Evolutionary conservation across 2,888 invertebrate genomes (phyloP), one percentile per base, ranked within the genome.

Genomic region (Cosmia trapezina): DNA sequence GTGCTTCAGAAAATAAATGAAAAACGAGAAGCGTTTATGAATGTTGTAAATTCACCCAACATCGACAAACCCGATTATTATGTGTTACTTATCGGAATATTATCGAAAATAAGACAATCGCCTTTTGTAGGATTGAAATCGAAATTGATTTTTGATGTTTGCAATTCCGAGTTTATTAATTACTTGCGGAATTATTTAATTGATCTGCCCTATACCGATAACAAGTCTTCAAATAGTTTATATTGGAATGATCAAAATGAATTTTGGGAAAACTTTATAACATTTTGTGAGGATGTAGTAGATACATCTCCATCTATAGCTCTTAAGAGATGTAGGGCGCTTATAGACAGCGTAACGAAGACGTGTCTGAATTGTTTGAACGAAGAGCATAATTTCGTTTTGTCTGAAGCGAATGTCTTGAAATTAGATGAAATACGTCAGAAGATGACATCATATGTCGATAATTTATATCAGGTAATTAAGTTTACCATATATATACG

Each of bases 241-340:
- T 95, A 95, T 77, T 95, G 95, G 95, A 87, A 89, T 12, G 85
- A 93, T 66, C 91, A 88, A 81, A 83, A 82, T n/a, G 85, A 86
- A 33, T 95, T 95, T 89, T 95, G 95, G 95, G 74, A 80, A n/a
- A 91, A 94, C 80, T 91, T 93, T 22, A 80, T 94, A 51, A 80
- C 63, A 28, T 92, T 95, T 83, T 91, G 90, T 71, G 92, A 94
- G 71, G 90, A 89, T 63, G 86, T 97, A 37, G 87, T 94, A 4
- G 89, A 90, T 37, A 85, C 91, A n/a, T 91, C 91, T 4, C 95
- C 95, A 12, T 88, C 93, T 14, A 89, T 90, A 8, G 94, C 95
- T 28, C 72, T 91, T 53, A 89, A 86, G 28, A 94, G 88, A 80
- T 94, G 93, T 76, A 90, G 54, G 70, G 88, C 92, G 19, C 82